Percentiles rank a stretch among this genome's conserved stretches.
phyloP scores from a whole-genome alignment of 2,113 vertebrate genomes.

The Misgurnus mizolepis region DNA sequence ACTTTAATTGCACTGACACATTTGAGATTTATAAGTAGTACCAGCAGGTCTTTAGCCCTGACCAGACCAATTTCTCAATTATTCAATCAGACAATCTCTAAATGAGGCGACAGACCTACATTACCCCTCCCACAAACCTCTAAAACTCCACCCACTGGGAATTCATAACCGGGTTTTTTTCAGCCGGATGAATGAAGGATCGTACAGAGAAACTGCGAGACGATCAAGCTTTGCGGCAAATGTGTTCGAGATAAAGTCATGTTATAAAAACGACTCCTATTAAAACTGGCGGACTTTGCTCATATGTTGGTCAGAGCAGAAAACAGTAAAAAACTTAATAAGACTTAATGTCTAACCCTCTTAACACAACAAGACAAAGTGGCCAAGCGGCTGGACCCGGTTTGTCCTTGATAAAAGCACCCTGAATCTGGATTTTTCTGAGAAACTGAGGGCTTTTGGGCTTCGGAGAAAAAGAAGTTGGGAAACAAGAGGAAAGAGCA shows the following conservation, averaged over 20 bases:
- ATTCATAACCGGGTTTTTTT: slow-evolving; percentile 62
- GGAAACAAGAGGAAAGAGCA: slow-evolving; percentile 30
- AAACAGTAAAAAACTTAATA: slow-evolving; percentile 14
- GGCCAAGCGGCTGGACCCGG: not conserved
- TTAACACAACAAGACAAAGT: not conserved
- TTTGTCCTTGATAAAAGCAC: not conserved
- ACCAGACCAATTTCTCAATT: slow-evolving; percentile 66
- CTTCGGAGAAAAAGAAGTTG: slow-evolving; percentile 14
- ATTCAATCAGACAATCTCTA: slow-evolving; percentile 62
- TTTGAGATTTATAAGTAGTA: slow-evolving; percentile 74
- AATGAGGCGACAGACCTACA: slow-evolving; percentile 42
- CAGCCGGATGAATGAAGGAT: slow-evolving; percentile 8
- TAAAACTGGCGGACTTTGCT: not conserved
- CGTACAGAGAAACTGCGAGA: not conserved
- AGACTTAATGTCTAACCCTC: slow-evolving; percentile 18
- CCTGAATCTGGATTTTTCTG: not conserved
- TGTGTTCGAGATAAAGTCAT: no score
- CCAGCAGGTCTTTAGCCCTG: slow-evolving; percentile 68
- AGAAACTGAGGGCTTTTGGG: slow-evolving; percentile 14
- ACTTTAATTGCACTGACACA: slow-evolving; percentile 75
- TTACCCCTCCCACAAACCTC: slow-evolving; percentile 52
- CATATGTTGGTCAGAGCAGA: slow-evolving; percentile 2
- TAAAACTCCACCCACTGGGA: slow-evolving; percentile 56
- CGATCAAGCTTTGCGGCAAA: not conserved
- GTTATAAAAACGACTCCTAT: not conserved